Conservation (phyloP, 2,113 vertebrate genomes). For the Ctenodactylus gundi region DNA sequence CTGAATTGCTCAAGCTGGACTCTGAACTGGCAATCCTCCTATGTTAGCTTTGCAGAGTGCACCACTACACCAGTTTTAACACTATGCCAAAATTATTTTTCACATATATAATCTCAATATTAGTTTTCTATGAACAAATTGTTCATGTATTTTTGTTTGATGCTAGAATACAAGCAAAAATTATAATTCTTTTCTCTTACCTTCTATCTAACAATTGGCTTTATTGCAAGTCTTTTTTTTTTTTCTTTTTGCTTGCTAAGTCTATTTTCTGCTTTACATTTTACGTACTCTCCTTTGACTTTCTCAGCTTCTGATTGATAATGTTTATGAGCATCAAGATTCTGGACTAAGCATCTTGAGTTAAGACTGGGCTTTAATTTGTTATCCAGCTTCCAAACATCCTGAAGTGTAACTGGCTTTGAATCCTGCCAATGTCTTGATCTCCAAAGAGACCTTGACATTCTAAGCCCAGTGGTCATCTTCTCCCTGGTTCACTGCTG, state of each 20-base stretch:
- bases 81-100: no score
- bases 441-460: neutral
- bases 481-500: neutral
- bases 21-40: no score
- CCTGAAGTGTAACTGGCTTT: neutral
- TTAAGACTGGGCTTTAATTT: neutral
- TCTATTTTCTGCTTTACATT: neutral
- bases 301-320: neutral
- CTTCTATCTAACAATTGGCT: no score
- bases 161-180: neutral
- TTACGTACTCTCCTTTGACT: neutral
- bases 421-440: neutral
- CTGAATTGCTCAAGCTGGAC: no score
- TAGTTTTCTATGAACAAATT: neutral
- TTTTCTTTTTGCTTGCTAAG: neutral
- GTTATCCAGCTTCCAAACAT: neutral
- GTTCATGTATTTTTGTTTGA: neutral
- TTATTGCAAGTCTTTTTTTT: no score
- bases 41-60: no score
- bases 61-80: no score
- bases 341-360: neutral
- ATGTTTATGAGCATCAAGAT: fast-evolving
- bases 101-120: neutral
- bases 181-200: neutral
- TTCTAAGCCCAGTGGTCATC: neutral